A percentile compares a stretch with the other conserved stretches of the same genome.
phyloP scores from a whole-genome alignment of 2,113 vertebrate species.

The Albula goreensis region DNA sequence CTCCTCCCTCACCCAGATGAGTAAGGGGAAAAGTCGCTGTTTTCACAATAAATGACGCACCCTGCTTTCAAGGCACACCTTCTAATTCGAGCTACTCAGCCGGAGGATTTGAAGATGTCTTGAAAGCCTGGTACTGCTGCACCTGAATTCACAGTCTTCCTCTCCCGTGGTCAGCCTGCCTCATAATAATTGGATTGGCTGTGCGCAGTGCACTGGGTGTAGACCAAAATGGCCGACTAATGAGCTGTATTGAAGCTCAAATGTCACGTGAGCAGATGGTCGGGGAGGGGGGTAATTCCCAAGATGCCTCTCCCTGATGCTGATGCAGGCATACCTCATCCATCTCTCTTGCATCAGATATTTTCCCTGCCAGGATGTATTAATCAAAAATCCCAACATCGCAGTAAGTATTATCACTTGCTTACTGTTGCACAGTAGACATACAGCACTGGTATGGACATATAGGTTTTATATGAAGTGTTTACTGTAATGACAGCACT shows the following conservation, averaged over 20 bases:
- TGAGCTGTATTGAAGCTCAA: slow-evolving; percentile 77
- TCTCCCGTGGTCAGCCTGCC: slow-evolving; percentile 54
- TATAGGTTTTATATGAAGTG: neutral
- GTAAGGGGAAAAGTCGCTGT: slow-evolving; percentile 48
- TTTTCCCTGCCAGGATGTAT: slow-evolving; percentile 15
- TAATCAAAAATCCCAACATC: neutral
- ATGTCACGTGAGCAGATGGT: slow-evolving; percentile 88
- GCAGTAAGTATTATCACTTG: neutral
- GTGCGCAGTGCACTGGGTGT: slow-evolving; percentile 86
- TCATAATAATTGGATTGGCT: slow-evolving; percentile 73
- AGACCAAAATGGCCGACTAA: slow-evolving; percentile 97
- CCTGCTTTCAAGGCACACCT: slow-evolving; percentile 30
- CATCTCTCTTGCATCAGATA: slow-evolving; percentile 39
- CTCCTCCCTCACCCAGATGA: slow-evolving; percentile 41
- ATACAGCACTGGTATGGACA: neutral
- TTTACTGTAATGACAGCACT: neutral
- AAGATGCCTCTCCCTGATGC: slow-evolving; percentile 61
- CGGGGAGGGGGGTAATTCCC: slow-evolving; percentile 57
- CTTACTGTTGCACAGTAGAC: neutral
- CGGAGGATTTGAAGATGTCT: slow-evolving; percentile 50
- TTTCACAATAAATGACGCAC: slow-evolving; percentile 42
- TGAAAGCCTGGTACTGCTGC: slow-evolving; percentile 36
- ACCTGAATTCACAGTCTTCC: slow-evolving; percentile 55
- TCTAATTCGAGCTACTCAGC: slow-evolving; percentile 32
- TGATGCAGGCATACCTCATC: slow-evolving; percentile 63